These are phyloP conservation scores for Pluvialis apricaria DNA, from an alignment of 2,113 vertebrate genomes.

Conservation along the genomic window DNA sequence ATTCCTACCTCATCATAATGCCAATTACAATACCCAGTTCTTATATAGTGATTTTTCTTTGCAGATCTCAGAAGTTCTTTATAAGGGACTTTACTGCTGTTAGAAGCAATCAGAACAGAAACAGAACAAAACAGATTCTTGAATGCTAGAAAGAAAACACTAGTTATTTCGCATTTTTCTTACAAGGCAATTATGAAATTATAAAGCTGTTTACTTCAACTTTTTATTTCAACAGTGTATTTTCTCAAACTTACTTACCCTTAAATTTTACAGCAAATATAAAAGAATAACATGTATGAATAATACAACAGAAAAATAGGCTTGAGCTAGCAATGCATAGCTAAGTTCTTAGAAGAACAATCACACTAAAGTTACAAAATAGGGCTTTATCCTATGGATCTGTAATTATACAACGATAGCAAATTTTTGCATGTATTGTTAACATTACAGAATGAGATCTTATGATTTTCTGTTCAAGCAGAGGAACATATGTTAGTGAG, in stretches of 20 bases:
- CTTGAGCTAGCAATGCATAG: not conserved
- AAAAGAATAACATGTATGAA: not conserved
- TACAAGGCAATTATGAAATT: not conserved
- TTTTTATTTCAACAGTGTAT: not conserved
- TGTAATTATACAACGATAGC: not conserved
- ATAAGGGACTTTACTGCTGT: not conserved
- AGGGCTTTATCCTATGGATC: not conserved
- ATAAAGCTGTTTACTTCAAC: not conserved
- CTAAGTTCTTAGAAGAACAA: not conserved
- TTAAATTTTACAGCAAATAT: not conserved
- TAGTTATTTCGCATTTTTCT: not conserved
- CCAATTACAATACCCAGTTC: not conserved
- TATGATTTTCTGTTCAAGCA: not conserved
- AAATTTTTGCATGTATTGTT: not conserved
- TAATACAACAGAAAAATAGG: not conserved
- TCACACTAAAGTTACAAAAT: not conserved
- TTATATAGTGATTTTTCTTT: not conserved
- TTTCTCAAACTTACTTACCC: not conserved
- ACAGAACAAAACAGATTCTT: not conserved
- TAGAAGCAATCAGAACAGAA: not conserved
- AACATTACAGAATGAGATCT: not conserved
- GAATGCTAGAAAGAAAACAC: not conserved
- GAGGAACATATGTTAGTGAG: not conserved
- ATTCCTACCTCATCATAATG: not conserved
- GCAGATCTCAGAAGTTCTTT: not conserved